Conservation (phyloP, 2,113 vertebrate species). For the Callocephalon fimbriatum region DNA sequence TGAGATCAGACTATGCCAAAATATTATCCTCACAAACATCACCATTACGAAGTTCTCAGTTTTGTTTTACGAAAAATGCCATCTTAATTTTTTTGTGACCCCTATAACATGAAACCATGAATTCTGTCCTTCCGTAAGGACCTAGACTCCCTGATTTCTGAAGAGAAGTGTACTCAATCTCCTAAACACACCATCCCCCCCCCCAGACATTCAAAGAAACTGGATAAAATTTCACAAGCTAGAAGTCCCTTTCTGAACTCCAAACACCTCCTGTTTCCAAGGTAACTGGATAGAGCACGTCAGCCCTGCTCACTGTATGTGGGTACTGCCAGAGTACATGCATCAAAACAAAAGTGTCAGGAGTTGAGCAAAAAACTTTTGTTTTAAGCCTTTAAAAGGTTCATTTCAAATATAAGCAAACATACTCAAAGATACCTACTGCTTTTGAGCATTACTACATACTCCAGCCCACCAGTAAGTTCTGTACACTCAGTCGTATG, state of each 20-base stretch:
- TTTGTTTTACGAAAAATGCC: background rate
- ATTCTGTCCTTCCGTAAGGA: background rate
- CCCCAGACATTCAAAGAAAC: background rate
- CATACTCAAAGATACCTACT: background rate
- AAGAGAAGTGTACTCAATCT: background rate
- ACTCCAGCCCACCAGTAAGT: background rate
- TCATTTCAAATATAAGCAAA: background rate
- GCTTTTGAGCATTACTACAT: background rate
- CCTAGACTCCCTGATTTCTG: background rate
- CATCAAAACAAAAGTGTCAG: background rate
- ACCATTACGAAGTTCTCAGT: background rate
- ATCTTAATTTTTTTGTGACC: background rate
- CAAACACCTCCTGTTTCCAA: background rate
- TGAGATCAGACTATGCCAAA: background rate
- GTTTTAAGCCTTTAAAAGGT: background rate
- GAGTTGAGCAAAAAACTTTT: background rate
- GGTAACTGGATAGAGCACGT: background rate
- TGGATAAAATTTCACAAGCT: background rate
- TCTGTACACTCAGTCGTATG: accelerated
- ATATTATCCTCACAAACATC: background rate
- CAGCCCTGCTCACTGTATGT: background rate
- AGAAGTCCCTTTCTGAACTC: background rate
- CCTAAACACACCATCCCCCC: background rate
- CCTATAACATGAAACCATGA: background rate
- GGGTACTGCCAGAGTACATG: accelerated